A percentile compares a stretch with the other conserved stretches of the same genome.
Conservation (phyloP, 2,888 invertebrate species). For the Hydrotaea cyrtoneurina region DNA sequence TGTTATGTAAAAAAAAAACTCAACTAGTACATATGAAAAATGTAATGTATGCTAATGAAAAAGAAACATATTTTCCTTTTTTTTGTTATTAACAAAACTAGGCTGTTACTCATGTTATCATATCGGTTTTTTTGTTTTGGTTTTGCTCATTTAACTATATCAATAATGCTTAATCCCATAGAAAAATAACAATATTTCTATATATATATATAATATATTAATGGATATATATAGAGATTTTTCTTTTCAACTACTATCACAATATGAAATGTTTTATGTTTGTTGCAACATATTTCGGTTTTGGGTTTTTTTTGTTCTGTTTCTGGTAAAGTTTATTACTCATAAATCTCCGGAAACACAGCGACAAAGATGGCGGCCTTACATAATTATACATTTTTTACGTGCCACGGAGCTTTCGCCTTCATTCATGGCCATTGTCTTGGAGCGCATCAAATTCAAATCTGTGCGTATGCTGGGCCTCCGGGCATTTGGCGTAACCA, state of each 20-base stretch:
- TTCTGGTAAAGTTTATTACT: neutral
- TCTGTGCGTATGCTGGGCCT: conserved; percentile 94
- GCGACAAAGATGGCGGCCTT: conserved; percentile 27
- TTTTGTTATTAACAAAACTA: conserved; percentile 1
- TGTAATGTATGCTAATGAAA: neutral
- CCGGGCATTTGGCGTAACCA: conserved; percentile 93
- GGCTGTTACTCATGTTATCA: neutral
- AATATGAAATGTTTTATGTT: conserved; percentile 56
- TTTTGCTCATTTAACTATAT: conserved; percentile 23
- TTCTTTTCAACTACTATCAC: conserved; percentile 64
- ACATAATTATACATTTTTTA: conserved; percentile 76
- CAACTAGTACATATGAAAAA: neutral
- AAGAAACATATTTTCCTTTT: neutral
- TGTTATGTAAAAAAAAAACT: conserved; percentile 4
- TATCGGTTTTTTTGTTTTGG: neutral
- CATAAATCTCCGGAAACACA: conserved; percentile 8
- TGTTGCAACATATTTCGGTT: conserved; percentile 20
- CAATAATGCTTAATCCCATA: conserved; percentile 54
- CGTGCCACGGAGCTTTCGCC: conserved; percentile 82
- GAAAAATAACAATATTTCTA: conserved; percentile 59
- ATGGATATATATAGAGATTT: conserved; percentile 48
- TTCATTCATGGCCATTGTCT: conserved; percentile 88
- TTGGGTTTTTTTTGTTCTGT: neutral
- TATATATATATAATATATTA: conserved; percentile 27
- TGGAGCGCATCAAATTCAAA: conserved; percentile 92